phyloP scores from a whole-genome alignment of 37 sponge, comb jelly and placozoan species.

The Tethya wilhelma region DNA sequence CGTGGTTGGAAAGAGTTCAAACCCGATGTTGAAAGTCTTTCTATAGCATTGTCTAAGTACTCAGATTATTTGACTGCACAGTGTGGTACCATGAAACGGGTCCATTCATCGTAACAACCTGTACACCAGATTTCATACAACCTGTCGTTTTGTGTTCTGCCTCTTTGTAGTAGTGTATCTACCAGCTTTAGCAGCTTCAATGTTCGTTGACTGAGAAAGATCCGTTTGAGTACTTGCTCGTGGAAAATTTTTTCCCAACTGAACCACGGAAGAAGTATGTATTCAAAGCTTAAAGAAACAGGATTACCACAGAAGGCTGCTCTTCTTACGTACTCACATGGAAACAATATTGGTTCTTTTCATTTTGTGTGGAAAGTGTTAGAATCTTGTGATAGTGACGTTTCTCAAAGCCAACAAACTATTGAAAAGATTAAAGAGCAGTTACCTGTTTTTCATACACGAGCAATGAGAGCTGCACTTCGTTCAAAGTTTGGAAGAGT shows the following conservation, averaged over 20 bases:
- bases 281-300: neutral
- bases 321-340: constrained; percentile 45
- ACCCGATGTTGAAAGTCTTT: neutral
- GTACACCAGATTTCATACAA: constrained; percentile 18
- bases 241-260: constrained; percentile 14
- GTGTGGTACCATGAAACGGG: constrained; percentile 1
- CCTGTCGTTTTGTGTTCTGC: neutral
- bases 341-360: constrained; percentile 52
- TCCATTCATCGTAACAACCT: constrained; percentile 8
- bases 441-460: constrained; percentile 37
- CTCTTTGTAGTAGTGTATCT: neutral
- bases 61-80: constrained; percentile 19
- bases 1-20: constrained; percentile 18
- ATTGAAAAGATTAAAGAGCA: constrained; percentile 35
- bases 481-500: constrained; percentile 54
- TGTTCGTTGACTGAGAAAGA: constrained; percentile 1
- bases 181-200: neutral
- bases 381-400: neutral
- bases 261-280: constrained; percentile 47
- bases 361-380: constrained; percentile 57
- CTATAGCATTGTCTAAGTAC: constrained; percentile 29
- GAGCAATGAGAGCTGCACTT: constrained; percentile 19
- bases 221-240: constrained; percentile 3
- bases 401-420: constrained; percentile 13
- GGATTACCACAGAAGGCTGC: constrained; percentile 5